Evolutionary conservation across 2,797 vertebrate genomes (phyloP).

Genomic region (Diceros bicornis): DNA sequence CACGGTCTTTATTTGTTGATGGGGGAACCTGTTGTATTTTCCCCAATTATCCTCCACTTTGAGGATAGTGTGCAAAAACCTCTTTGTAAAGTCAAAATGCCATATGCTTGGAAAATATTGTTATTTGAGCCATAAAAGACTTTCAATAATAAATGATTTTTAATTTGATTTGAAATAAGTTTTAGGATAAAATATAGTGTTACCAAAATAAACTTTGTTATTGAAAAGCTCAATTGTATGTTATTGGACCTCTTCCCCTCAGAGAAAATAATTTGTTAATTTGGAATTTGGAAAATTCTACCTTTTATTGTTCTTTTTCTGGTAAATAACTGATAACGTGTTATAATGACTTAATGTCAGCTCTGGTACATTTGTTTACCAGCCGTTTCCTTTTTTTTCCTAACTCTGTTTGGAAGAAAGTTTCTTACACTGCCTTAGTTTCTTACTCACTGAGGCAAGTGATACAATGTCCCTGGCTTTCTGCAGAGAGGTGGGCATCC

Average conservation of each 20-base stretch:
- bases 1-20: neutral
- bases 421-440: neutral
- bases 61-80: neutral
- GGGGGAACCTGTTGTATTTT: too few relatives aligned
- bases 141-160: slow-evolving; percentile 41
- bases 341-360: neutral
- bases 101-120: neutral
- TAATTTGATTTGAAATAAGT: slow-evolving; percentile 36
- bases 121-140: neutral
- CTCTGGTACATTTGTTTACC: neutral
- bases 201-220: neutral
- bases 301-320: slow-evolving; percentile 28
- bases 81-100: slow-evolving; percentile 38
- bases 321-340: slow-evolving; percentile 34
- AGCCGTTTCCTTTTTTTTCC: neutral
- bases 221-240: neutral
- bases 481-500: neutral
- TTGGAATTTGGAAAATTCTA: slow-evolving; percentile 63
- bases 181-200: slow-evolving; percentile 35
- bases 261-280: slow-evolving; percentile 32
- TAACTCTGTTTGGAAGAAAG: neutral
- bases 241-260: neutral
- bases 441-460: neutral
- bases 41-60: too few relatives aligned
- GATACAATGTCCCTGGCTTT: neutral